Base-by-base conservation (phyloP, 1,140 invertebrate species). In the Periplaneta americana region DNA sequence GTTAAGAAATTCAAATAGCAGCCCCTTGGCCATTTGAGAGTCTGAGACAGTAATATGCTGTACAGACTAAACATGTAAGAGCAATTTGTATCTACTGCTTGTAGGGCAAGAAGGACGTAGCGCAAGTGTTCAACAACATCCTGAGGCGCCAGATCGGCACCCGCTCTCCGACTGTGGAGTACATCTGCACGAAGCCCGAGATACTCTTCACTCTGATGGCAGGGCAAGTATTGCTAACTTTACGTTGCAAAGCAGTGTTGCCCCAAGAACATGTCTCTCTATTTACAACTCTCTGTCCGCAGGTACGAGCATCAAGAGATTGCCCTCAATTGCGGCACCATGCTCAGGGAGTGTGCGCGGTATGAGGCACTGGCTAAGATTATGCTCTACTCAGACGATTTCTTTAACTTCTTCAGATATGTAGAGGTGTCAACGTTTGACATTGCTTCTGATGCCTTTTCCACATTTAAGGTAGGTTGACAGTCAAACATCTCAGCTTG, bases 401-500 rank as follows among this genome's bases (percentile, higher is more conserved):
- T 99, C 92, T 99, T 98, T 89, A 98, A 99, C 90, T 99, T 99
- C 91, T 99, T 99, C 90, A 94, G 95, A 90, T 99, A 99, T 90
- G 99, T 99, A 86, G 98, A 99, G 92, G 96, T 99, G 82, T 99
- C 98, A 81, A 99, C 98, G 82, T 99, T 99, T 92, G 99, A 99
- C 92, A 99, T 99, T 87, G 98, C 99, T 87, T 99, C 98, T 84
- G 99, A 99, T 95, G 99, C 98, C 89, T 99, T 99, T 92, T 98
- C 98, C 87, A 99, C 99, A 82, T 99, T 99, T 93, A 99, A 99
- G 94, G 97, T 98, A 88, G 83, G 82, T 84, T 1, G 18, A 17
- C 11, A 66, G n/a, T n/a, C n/a, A n/a, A n/a, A n/a, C n/a, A n/a
- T n/a, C n/a, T n/a, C n/a, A n/a, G n/a, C n/a, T n/a, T n/a, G n/a